A percentile compares a stretch with the other conserved stretches of the same genome.
Evolutionary conservation across 2,797 vertebrate species (phyloP).

Genomic region (Morelia viridis): DNA sequence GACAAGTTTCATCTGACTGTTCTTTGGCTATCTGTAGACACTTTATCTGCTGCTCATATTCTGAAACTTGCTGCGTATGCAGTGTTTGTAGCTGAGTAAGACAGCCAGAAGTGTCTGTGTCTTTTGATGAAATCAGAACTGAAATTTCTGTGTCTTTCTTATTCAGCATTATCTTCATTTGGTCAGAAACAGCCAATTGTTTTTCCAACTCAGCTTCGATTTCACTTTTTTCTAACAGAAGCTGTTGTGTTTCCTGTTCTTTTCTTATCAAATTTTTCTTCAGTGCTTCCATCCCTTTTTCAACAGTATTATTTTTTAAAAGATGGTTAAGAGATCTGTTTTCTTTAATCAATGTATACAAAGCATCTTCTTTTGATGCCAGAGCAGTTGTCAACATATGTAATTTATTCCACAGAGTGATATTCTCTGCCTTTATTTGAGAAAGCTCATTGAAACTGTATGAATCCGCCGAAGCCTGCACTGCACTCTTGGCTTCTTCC

Average conservation of each 20-base stretch:
- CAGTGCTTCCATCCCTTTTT: slow-evolving; percentile 71
- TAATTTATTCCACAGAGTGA: slow-evolving; percentile 66
- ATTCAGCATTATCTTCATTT: slow-evolving; percentile 82
- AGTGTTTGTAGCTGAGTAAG: slow-evolving; percentile 81
- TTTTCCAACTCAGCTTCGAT: slow-evolving; percentile 77
- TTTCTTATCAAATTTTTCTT: slow-evolving; percentile 69
- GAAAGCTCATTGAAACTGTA: slow-evolving; percentile 78
- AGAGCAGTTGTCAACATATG: slow-evolving; percentile 69
- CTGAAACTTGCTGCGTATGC: slow-evolving; percentile 73
- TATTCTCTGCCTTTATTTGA: slow-evolving; percentile 77
- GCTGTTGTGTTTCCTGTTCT: slow-evolving; percentile 72
- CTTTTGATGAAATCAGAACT: slow-evolving; percentile 81
- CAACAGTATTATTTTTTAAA: slow-evolving; percentile 68
- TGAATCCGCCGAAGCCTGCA: slow-evolving; percentile 72
- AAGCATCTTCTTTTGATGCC: slow-evolving; percentile 69
- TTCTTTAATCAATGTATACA: slow-evolving; percentile 73
- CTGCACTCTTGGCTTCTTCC: slow-evolving; percentile 74
- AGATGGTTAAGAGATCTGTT: slow-evolving; percentile 71
- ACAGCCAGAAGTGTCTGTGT: slow-evolving; percentile 83
- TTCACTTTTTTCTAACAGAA: slow-evolving; percentile 73
- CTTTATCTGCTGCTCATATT: slow-evolving; percentile 78
- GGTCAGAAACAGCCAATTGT: slow-evolving; percentile 78
- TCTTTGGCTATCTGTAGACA: slow-evolving; percentile 73
- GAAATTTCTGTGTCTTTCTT: slow-evolving; percentile 87
- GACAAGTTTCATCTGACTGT: slow-evolving; percentile 68